Base-by-base conservation (phyloP, 1,140 invertebrate species). In the Rhynchophorus ferrugineus region DNA sequence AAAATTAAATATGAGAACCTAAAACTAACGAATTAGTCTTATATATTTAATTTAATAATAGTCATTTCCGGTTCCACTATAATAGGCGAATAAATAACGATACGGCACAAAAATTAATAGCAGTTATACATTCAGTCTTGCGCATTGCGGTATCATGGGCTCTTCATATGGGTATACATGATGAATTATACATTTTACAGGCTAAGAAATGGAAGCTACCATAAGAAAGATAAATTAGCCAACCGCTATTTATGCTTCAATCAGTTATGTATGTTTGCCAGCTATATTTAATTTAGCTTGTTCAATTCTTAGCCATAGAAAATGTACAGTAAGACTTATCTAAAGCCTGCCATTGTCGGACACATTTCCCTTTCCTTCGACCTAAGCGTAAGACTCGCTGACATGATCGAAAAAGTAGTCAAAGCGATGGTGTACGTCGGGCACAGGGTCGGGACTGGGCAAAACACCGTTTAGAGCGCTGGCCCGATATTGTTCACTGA, bases 401-500 rank as follows among this genome's bases (percentile, higher is more conserved):
- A 78, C 62, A 60, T 76, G 71, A 61, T 78, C 76, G 66, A 79
- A 73, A 57, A 77, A 70, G 62, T 76, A 78, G 62, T 72, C 75
- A 58, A 78, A 70, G 65, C 72, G 73, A 38, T 64, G 57, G 39
- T 65, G 68, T 63, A 72, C 70, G 65, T 75, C 74, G 66, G 59
- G 71, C 60, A 73, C 58, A 55, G 69, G 66, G 18, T 70, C 71
- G 41, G 74, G 69, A 56, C 69, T 69, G 53, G 70, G 64, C 22
- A 58, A 55, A 54, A 69, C 71, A 44, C 67, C 70, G 65, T 70
- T 68, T 61, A 75, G 60, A 62, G 76, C 75, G 67, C 71, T 73
- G 67, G 56, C 73, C 69, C 75, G 71, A 71, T 82, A 80, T 71
- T 81, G 79, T 73, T 80, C 78, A 70, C 78, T 80, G 78, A 82